Percentiles rank a stretch among this genome's conserved stretches.
Evolutionary conservation across 2,113 vertebrate genomes (phyloP).

Genomic region (Eulemur macaco): DNA sequence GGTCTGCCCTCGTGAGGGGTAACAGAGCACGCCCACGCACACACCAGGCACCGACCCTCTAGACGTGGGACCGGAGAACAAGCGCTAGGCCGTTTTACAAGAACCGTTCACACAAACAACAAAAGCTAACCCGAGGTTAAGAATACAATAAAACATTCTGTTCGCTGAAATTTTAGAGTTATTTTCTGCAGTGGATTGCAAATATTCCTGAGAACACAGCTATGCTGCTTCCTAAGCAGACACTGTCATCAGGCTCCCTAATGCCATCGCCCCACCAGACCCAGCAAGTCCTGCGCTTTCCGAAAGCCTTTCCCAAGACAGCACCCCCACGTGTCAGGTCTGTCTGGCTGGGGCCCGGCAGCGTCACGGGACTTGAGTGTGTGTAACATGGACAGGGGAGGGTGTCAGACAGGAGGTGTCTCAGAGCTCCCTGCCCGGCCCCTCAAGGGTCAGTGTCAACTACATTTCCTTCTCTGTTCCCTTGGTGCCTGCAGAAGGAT

Average conservation of each 20-base stretch:
- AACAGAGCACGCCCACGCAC: rapidly evolving
- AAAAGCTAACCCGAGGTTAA: neutral
- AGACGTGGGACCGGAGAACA: neutral
- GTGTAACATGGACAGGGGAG: neutral
- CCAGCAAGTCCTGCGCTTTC: neutral
- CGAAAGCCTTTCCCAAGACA: neutral
- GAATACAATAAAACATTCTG: neutral
- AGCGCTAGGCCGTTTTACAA: rapidly evolving
- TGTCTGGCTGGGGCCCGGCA: neutral
- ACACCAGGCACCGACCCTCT: rapidly evolving
- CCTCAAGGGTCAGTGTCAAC: neutral
- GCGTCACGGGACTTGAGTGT: neutral
- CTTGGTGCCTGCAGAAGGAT: neutral
- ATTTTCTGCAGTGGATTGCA: too few relatives aligned
- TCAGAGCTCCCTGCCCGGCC: neutral
- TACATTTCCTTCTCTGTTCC: neutral
- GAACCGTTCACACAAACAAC: rapidly evolving
- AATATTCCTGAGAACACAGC: neutral
- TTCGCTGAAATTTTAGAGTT: neutral
- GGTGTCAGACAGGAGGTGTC: neutral
- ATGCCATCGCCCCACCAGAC: neutral
- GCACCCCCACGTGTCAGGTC: neutral
- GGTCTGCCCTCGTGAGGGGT: neutral
- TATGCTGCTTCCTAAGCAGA: neutral
- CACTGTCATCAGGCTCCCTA: neutral